Base-by-base conservation (phyloP, 1,140 invertebrate genomes). In the Lepidurus arcticus region DNA sequence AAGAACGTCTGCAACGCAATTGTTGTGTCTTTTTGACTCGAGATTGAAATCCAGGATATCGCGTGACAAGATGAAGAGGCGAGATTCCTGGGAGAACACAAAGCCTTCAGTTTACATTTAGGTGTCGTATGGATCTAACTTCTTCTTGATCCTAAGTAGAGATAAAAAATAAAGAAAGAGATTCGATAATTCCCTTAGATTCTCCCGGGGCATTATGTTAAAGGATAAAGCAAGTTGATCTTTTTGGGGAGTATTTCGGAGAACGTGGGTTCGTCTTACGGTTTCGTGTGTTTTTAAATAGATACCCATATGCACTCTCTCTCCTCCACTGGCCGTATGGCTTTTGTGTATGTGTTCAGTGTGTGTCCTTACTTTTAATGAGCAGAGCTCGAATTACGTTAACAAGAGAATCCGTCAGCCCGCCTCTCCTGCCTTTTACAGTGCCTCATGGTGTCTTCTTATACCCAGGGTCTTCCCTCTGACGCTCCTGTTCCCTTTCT, bases 361-460 rank as follows among this genome's bases (percentile, higher is more conserved):
- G 53, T 65, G 21, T 65, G 53, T n/a, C 53, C 21, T 65, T 65
- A 65, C 53, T 65, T 47, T 65, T 65, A 65, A 65, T 65, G 53
- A 65, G 53, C 53, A 65, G 53, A 65, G 53, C 8, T 65, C 53
- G 53, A 65, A 65, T 65, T 65, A 65, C 53, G 53, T 65, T 65
- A 65, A 65, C 53, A 65, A 65, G 53, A 65, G 53, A 65, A 34
- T 65, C 16, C 53, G 53, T 65, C 53, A 65, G 53, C 53, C 53
- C 53, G 53, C 53, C 21, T 65, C 13, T 9, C 9, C 53, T 21
- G 6, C 53, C 53, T 16, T 65, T 65, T 16, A 7, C 53, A 7
- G 53, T 65, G 34, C 34, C 34, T 21, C 53, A 65, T 21, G 53
- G 53, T 65, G 53, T 65, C 53, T 65, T 65, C 53, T 65, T 65